Evolutionary conservation across 2,797 vertebrate species (phyloP).

Genomic region (Cyprinella venusta): DNA sequence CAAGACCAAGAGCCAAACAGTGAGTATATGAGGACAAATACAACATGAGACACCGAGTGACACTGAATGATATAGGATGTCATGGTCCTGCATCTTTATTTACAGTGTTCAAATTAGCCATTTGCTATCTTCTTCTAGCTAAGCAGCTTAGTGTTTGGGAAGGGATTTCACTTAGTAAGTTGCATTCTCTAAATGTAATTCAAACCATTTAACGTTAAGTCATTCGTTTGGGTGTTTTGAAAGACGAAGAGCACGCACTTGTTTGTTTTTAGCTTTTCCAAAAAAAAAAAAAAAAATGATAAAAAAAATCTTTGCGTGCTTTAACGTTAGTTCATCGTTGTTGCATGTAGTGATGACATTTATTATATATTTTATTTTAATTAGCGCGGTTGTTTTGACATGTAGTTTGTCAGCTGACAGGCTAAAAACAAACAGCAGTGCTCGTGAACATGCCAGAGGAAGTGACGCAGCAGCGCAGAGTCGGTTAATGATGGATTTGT

Average conservation of each 20-base stretch:
- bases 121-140: conserved; percentile 32
- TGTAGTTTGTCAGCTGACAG: conserved; percentile 41
- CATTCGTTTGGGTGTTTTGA: neutral
- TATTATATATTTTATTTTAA: neutral
- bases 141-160: conserved; percentile 35
- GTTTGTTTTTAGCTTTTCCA: neutral
- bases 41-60: neutral
- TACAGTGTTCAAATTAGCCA: conserved; percentile 42
- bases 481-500: conserved; percentile 25
- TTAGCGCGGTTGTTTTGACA: conserved; percentile 27
- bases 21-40: conserved; percentile 68
- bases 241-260: neutral
- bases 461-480: conserved; percentile 40
- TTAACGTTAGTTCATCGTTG: neutral
- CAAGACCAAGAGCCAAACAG: conserved; percentile 92
- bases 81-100: conserved; percentile 13
- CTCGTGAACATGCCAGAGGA: conserved; percentile 33
- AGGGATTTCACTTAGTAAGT: conserved; percentile 17
- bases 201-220: neutral
- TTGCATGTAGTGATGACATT: neutral
- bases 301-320: neutral
- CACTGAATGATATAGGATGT: neutral
- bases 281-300: neutral
- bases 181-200: neutral
- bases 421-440: conserved; percentile 42